Evolutionary conservation across 2,113 vertebrate species (phyloP), one percentile per base, ranked within the genome.

Genomic region (Probosciger aterrimus): DNA sequence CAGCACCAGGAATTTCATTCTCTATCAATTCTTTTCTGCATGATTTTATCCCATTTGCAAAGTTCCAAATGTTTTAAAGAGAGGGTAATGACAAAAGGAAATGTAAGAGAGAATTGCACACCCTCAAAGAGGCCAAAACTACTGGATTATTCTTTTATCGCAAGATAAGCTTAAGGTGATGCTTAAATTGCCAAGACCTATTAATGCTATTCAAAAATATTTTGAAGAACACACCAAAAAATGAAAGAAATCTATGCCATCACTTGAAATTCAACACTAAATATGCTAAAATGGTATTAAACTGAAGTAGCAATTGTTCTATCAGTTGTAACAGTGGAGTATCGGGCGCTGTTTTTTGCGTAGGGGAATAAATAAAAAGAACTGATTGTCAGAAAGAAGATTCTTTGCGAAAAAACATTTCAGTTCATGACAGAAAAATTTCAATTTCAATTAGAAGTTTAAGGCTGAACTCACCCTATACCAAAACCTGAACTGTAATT

Each of bases 1-100:
- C 28, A 79, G 18, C 18, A 82, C 14, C 69, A 59, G 24, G 43
- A 94, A 95, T 94, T 85, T 92, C 59, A 92, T 91, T 93, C 82
- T 74, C 78, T 37, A 46, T 27, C 43, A 95, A 92, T 67, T 82
- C 30, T 83, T 86, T 92, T 37, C 44, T 85, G 91, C 64, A 75
- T 65, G 46, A 43, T 70, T 78, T 76, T 31, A 35, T 18, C 52
- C 17, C 79, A 41, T 18, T 39, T 28, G 35, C 23, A 44, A 92
- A 79, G 67, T 74, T 68, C 11, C 25, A 52, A 60, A 9, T 5
- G 25, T n/a, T 76, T 86, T 73, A 92, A 94, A 93, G 69, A 71
- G 35, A 18, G 43, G 30, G 31, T 23, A 41, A 22, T 16, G 55
- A 35, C 3, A 53, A 57, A 27, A 14, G n/a, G 27, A 41, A 70